phyloP scores from a whole-genome alignment of 2,888 invertebrate species.

The Galerucella nymphaeae region DNA sequence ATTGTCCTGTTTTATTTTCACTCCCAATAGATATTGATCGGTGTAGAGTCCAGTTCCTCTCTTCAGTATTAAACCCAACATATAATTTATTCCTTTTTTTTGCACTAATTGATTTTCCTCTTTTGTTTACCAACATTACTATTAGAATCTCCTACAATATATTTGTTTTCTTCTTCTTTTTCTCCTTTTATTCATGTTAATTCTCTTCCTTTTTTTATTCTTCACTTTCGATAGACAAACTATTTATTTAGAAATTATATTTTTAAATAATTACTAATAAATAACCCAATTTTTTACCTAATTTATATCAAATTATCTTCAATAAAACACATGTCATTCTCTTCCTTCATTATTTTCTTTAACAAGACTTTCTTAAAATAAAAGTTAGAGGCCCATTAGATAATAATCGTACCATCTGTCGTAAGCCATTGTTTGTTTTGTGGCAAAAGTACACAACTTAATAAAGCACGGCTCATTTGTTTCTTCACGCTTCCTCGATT shows the following conservation, averaged over 20 bases:
- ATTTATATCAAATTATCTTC: not conserved
- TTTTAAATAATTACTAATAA: not conserved
- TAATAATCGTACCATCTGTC: constrained; percentile 2
- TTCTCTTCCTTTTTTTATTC: not conserved
- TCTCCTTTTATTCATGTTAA: not conserved
- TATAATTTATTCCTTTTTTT: not conserved
- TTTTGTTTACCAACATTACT: not conserved
- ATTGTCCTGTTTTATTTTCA: not conserved
- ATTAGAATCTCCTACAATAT: not conserved
- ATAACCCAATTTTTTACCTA: not conserved
- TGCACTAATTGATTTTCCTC: not conserved
- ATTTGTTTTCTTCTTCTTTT: not conserved
- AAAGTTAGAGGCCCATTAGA: not conserved
- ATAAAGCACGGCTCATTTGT: constrained; percentile 7
- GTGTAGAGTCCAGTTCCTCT: not conserved
- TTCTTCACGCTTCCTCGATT: constrained; percentile 2
- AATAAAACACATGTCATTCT: not conserved
- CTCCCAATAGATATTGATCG: not conserved
- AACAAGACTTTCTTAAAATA: not conserved
- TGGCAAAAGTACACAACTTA: constrained; percentile 1
- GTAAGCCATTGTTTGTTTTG: not conserved
- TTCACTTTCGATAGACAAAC: too few species aligned
- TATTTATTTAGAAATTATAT: not conserved
- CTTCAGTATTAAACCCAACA: not conserved
- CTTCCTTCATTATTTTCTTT: not conserved